Evolutionary conservation across 2,797 vertebrate species (phyloP).

Genomic region (Danio tinwini): DNA sequence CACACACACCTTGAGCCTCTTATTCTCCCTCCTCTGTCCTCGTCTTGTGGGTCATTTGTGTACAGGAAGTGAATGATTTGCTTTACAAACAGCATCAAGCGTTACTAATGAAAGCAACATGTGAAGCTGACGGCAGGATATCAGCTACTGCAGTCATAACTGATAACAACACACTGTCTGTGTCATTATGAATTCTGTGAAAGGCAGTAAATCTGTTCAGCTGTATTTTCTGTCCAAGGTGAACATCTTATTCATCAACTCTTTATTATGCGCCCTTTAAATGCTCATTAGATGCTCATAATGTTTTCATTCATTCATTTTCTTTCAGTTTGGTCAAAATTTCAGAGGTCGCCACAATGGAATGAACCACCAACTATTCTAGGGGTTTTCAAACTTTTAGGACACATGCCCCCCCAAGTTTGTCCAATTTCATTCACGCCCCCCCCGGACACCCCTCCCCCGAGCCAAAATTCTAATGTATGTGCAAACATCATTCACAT

Average conservation of each 20-base stretch:
- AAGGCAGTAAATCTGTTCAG: neutral
- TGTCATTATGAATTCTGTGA: neutral
- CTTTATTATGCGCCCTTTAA: neutral
- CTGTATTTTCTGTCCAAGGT: neutral
- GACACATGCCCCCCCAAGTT: too few species aligned
- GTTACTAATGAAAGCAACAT: neutral
- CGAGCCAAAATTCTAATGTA: too few species aligned
- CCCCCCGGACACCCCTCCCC: too few species aligned
- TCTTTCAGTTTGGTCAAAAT: too few species aligned
- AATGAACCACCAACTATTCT: too few species aligned
- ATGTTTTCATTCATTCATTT: too few species aligned
- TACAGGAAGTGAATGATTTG: neutral
- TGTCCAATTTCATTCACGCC: too few species aligned
- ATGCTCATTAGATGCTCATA: neutral
- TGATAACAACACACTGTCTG: neutral
- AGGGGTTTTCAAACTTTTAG: too few species aligned
- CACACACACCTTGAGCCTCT: neutral
- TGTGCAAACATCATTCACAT: too few species aligned
- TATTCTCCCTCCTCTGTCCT: neutral
- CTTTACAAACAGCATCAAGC: neutral
- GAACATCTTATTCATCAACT: neutral
- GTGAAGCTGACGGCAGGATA: neutral
- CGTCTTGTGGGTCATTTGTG: constrained; percentile 10
- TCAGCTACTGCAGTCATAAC: neutral
- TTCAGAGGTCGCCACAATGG: too few species aligned